Evolutionary conservation across 2,888 invertebrate species (phyloP).

Genomic region (Ischnus inquisitorius): DNA sequence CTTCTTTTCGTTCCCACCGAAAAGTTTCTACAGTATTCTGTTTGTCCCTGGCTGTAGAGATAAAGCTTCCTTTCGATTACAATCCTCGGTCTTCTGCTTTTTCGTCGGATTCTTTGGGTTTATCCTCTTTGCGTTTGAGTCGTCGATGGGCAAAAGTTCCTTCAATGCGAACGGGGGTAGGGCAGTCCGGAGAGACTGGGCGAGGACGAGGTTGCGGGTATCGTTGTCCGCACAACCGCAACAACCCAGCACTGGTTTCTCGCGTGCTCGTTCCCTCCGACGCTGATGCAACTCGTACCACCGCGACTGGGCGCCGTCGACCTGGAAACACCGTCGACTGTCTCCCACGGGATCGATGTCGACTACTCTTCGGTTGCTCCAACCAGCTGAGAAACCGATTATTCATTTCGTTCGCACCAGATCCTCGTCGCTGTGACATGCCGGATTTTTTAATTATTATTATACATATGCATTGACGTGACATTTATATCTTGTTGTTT

Average conservation of each 20-base stretch:
- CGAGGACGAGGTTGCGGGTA: slow-evolving; percentile 33
- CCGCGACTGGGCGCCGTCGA: slow-evolving; percentile 54
- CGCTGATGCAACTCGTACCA: slow-evolving; percentile 56
- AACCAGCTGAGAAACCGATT: slow-evolving; percentile 67
- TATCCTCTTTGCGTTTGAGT: slow-evolving; percentile 47
- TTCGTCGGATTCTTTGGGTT: slow-evolving; percentile 45
- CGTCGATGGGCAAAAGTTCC: slow-evolving; percentile 33
- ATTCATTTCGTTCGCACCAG: slow-evolving; percentile 35
- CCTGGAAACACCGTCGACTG: slow-evolving; percentile 63
- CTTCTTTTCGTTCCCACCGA: slow-evolving; percentile 40
- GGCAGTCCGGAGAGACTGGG: background rate
- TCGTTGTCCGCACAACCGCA: slow-evolving; percentile 62
- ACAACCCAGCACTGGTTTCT: slow-evolving; percentile 54
- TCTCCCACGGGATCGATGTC: slow-evolving; percentile 74
- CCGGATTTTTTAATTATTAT: background rate
- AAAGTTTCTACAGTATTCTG: slow-evolving; percentile 40
- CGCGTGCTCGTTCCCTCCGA: slow-evolving; percentile 52
- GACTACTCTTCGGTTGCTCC: slow-evolving; percentile 54
- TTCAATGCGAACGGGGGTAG: slow-evolving; percentile 31
- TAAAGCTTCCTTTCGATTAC: slow-evolving; percentile 76
- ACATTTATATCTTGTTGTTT: background rate
- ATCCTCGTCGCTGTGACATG: slow-evolving; percentile 7
- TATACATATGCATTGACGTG: background rate
- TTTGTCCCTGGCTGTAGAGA: slow-evolving; percentile 67
- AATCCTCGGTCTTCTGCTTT: slow-evolving; percentile 57